A percentile compares a stretch with the other conserved stretches of the same genome.
Evolutionary conservation across 2,797 vertebrate species (phyloP).

Genomic region (Trachops cirrhosus): DNA sequence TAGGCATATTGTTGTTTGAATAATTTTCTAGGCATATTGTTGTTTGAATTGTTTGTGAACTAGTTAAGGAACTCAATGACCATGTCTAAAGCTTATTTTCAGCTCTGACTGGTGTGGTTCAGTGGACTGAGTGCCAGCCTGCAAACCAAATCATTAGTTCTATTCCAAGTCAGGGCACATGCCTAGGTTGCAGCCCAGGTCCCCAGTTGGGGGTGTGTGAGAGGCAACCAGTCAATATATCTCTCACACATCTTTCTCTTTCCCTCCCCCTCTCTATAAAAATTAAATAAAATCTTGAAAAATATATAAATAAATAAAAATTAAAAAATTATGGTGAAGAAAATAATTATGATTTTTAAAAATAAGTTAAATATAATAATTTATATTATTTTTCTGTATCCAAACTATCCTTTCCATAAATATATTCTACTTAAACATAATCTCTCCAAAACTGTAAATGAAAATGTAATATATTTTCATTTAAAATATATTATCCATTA

Average conservation of each 20-base stretch:
- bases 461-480: too few species aligned
- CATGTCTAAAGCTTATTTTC: not conserved
- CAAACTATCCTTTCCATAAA: not conserved
- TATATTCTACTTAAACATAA: not conserved
- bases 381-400: not conserved
- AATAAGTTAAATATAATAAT: not conserved
- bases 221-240: too few species aligned
- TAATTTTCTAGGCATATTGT: not conserved
- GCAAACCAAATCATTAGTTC: too few species aligned
- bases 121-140: too few species aligned
- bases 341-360: not conserved
- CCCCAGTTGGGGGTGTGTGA: too few species aligned
- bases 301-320: too few species aligned
- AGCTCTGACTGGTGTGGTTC: too few species aligned
- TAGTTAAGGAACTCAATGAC: not conserved
- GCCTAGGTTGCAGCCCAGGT: too few species aligned
- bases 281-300: too few species aligned
- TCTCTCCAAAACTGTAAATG: not conserved
- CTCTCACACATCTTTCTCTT: too few species aligned
- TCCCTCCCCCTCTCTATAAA: too few species aligned
- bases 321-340: not conserved
- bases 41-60: not conserved
- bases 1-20: not conserved
- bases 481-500: not conserved
- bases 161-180: too few species aligned